Conservation (phyloP, 2,888 invertebrate species). For the Drosophila meridionalis region DNA sequence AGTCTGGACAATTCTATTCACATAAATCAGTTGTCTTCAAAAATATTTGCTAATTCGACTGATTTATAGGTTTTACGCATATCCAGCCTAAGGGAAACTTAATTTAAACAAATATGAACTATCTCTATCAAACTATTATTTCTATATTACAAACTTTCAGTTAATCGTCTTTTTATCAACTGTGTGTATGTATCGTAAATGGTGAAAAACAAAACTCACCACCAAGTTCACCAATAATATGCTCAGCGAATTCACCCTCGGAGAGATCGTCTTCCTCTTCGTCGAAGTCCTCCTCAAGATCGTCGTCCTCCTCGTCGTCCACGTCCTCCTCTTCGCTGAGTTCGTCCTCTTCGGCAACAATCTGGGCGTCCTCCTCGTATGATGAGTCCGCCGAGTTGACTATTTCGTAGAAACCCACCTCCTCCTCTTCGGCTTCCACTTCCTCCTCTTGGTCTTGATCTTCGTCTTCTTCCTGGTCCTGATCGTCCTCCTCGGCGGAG, state of each 20-base stretch:
- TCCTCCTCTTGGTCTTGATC: conserved; percentile 67
- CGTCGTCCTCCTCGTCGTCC: conserved; percentile 70
- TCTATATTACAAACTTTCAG: conserved; percentile 5
- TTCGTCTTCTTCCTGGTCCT: conserved; percentile 47
- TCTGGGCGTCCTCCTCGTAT: conserved; percentile 76
- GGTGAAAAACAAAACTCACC: conserved; percentile 60
- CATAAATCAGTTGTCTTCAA: conserved; percentile 1
- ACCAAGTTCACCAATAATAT: conserved; percentile 76
- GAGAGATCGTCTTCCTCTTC: conserved; percentile 67
- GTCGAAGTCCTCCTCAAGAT: conserved; percentile 69
- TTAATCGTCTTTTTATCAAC: conserved; percentile 3
- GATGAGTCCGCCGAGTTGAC: conserved; percentile 75
- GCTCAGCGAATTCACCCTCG: conserved; percentile 75
- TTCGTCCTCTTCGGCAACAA: conserved; percentile 77
- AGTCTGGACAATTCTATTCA: conserved; percentile 1
- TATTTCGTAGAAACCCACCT: conserved; percentile 73
- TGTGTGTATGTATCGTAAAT: not conserved
- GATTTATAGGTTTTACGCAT: not conserved
- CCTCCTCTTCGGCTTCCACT: conserved; percentile 62
- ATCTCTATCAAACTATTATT: not conserved
- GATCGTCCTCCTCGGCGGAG: conserved; percentile 28
- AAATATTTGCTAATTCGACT: not conserved
- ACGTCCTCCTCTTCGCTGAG: conserved; percentile 73
- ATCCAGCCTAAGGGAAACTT: not conserved
- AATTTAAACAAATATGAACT: not conserved